Conservation (phyloP, 1,140 invertebrate species). For the Macrobrachium nipponense region DNA sequence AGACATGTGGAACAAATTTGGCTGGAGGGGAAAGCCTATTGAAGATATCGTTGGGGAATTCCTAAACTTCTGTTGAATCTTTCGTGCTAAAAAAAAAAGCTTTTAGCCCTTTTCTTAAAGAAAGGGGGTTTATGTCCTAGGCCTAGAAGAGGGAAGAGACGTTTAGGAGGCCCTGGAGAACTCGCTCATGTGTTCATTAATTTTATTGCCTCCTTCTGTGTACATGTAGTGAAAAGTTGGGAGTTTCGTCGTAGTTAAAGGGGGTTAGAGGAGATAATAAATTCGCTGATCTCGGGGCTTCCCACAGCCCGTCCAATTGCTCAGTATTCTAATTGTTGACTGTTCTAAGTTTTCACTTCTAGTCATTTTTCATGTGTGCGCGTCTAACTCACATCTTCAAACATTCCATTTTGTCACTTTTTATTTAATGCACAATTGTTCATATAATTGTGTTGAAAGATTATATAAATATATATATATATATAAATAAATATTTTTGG, state of each 20-base stretch:
- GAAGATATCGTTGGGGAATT: slow-evolving; percentile 64
- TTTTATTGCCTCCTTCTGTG: no score
- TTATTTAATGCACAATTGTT: slow-evolving; percentile 40
- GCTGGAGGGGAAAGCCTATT: slow-evolving; percentile 63
- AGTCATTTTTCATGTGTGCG: slow-evolving; percentile 7
- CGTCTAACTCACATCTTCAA: background rate
- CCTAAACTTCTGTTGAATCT: slow-evolving; percentile 38
- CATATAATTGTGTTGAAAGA: no score
- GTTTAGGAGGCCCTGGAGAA: no score
- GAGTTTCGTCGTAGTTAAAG: no score
- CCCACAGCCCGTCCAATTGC: slow-evolving; percentile 19
- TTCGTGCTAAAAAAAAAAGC: no score
- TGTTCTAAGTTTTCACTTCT: background rate
- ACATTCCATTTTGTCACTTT: slow-evolving; percentile 31
- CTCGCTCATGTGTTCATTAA: background rate
- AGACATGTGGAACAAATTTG: slow-evolving; percentile 62
- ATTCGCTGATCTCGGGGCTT: slow-evolving; percentile 23
- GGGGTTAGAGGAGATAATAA: no score
- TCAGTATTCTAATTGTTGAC: slow-evolving; percentile 39
- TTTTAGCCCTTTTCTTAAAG: no score
- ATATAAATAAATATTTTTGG: no score
- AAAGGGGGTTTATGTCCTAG: no score
- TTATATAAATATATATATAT: no score
- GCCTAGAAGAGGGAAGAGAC: background rate
- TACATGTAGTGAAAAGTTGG: no score